These are phyloP conservation scores for Monopterus albus DNA, from an alignment of 2,113 vertebrate species.

Conservation along the genomic window DNA sequence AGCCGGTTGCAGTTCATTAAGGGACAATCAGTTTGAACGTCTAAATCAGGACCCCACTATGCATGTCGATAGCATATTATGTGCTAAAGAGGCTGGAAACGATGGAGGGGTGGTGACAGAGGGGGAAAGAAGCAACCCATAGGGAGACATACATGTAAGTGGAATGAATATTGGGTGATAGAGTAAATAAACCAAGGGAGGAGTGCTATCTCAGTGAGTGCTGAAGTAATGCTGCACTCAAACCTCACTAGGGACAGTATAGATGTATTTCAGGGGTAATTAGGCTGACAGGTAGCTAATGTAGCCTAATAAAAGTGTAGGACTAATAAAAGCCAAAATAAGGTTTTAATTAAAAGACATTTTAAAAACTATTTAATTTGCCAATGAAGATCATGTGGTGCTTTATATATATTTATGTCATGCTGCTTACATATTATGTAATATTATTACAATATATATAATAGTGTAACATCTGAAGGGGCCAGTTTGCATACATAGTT, in stretches of 20 bases:
- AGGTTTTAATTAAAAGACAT: no score
- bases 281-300: neutral
- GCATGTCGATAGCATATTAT: constrained; percentile 82
- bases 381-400: no score
- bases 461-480: no score
- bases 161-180: constrained; percentile 62
- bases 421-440: no score
- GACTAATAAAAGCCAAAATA: no score
- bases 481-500: no score
- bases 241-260: neutral
- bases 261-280: neutral
- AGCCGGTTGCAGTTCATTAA: constrained; percentile 67
- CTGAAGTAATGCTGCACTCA: constrained; percentile 9
- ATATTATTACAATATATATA: no score
- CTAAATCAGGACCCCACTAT: constrained; percentile 78
- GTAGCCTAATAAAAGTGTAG: no score
- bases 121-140: constrained; percentile 51
- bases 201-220: constrained; percentile 21
- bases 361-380: no score
- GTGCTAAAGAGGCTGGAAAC: constrained; percentile 76
- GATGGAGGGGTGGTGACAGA: constrained; percentile 26
- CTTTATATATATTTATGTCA: no score
- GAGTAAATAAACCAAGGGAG: constrained; percentile 46
- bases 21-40: constrained; percentile 78
- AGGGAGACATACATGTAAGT: constrained; percentile 63